Percentiles rank a stretch among this genome's conserved stretches.
These are phyloP conservation scores for Phallusia fumigata DNA, from an alignment of 23 tunicate species.

Conservation along the genomic window DNA sequence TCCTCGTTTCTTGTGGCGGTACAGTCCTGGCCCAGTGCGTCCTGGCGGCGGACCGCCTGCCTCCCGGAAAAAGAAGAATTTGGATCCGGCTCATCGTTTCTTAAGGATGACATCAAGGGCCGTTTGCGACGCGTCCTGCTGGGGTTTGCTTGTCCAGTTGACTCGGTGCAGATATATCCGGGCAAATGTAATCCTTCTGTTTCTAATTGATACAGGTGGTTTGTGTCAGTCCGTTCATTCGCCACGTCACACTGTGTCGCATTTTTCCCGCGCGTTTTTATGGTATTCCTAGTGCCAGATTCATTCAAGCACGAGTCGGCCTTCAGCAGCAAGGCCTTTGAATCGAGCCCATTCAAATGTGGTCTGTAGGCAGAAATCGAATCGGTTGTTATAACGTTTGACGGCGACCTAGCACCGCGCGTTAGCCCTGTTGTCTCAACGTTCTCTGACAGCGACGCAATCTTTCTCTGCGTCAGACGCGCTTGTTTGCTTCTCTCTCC, in stretches of 20 bases:
- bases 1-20: background rate
- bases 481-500: background rate
- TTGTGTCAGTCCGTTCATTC: background rate
- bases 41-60: background rate
- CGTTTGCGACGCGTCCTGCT: background rate
- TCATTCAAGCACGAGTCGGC: background rate
- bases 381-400: background rate
- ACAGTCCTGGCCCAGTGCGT: background rate
- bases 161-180: background rate
- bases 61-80: background rate
- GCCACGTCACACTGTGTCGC: background rate
- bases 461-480: background rate
- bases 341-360: background rate
- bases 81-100: background rate
- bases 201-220: background rate
- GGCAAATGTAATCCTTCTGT: background rate
- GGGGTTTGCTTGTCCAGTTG: background rate
- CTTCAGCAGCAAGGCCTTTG: background rate
- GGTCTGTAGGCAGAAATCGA: background rate
- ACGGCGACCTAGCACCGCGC: background rate
- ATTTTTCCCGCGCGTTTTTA: too few relatives aligned
- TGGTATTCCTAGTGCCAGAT: too few relatives aligned
- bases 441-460: background rate
- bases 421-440: background rate
- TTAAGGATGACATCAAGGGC: slow-evolving; percentile 1